These are phyloP conservation scores for Procambarus virginalis DNA, from an alignment of 1,140 invertebrate genomes.

Conservation along the genomic window DNA sequence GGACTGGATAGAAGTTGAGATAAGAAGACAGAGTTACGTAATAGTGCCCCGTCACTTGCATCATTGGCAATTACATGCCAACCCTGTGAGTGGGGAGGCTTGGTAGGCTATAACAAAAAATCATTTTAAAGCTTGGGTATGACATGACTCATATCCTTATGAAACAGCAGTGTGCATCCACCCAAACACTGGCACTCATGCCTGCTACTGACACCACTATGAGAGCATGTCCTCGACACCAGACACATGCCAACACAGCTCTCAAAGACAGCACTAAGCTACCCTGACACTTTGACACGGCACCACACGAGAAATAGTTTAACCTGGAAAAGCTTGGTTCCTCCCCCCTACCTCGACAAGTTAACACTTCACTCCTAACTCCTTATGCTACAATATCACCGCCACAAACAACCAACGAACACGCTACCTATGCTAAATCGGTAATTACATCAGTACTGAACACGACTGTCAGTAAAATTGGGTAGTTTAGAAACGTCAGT, in stretches of 20 bases:
- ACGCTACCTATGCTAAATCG: background rate
- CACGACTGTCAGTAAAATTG: background rate
- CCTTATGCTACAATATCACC: background rate
- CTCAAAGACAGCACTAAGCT: background rate
- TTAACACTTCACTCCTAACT: background rate
- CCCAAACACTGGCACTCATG: background rate
- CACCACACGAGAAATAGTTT: background rate
- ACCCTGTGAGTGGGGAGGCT: too few species aligned
- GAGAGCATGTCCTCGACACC: background rate
- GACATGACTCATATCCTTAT: too few species aligned
- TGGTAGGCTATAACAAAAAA: too few species aligned
- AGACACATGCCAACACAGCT: background rate
- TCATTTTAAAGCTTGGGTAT: too few species aligned
- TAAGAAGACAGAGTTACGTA: too few species aligned
- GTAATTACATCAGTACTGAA: background rate
- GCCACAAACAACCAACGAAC: background rate
- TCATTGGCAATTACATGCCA: too few species aligned
- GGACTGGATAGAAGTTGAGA: too few species aligned
- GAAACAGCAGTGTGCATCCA: background rate
- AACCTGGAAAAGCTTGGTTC: background rate
- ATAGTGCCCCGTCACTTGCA: too few species aligned
- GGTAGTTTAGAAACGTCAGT: conserved; percentile 1
- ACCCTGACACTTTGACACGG: background rate
- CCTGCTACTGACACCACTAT: background rate
- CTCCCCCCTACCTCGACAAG: background rate